These are phyloP conservation scores for Caenorhabditis japonica DNA, from an alignment of 2,888 invertebrate species.

Conservation along the genomic window DNA sequence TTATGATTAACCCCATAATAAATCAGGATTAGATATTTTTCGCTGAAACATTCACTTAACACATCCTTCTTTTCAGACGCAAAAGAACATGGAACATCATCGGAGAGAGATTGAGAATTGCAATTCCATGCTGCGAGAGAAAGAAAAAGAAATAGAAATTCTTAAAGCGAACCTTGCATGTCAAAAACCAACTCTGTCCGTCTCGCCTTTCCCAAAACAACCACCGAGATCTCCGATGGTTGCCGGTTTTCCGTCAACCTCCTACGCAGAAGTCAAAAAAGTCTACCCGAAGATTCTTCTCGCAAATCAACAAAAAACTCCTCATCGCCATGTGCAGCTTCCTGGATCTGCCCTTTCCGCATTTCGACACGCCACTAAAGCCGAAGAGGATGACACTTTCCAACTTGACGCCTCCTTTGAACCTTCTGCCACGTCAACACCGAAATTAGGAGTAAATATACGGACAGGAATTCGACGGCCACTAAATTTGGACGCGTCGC, in stretches of 20 bases:
- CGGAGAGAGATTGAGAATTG: conserved; percentile 2
- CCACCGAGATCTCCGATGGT: not conserved
- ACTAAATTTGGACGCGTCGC: conserved; percentile 1
- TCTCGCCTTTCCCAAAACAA: not conserved
- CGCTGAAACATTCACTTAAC: too few relatives aligned
- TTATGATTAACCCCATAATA: too few relatives aligned
- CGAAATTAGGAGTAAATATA: not conserved
- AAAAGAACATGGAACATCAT: conserved; percentile 7
- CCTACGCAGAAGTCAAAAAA: conserved; percentile 11
- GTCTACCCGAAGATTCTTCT: conserved; percentile 22
- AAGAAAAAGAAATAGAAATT: conserved; percentile 30
- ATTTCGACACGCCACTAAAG: conserved; percentile 24
- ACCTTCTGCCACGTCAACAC: conserved; percentile 42
- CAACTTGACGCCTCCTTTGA: conserved; percentile 36
- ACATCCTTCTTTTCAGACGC: conserved; percentile 6
- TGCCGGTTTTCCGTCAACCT: not conserved
- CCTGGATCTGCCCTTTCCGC: conserved; percentile 15
- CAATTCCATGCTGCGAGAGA: not conserved
- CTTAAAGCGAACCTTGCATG: conserved; percentile 19
- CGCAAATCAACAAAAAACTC: conserved; percentile 11
- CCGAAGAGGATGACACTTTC: conserved; percentile 35
- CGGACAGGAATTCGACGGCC: conserved; percentile 27
- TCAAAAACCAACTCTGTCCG: not conserved
- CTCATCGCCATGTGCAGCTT: not conserved
- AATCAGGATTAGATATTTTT: too few relatives aligned